Percentiles rank a stretch among this genome's conserved stretches.
phyloP scores from a whole-genome alignment of 1,140 invertebrate species.

The Leptinotarsa lineolata region DNA sequence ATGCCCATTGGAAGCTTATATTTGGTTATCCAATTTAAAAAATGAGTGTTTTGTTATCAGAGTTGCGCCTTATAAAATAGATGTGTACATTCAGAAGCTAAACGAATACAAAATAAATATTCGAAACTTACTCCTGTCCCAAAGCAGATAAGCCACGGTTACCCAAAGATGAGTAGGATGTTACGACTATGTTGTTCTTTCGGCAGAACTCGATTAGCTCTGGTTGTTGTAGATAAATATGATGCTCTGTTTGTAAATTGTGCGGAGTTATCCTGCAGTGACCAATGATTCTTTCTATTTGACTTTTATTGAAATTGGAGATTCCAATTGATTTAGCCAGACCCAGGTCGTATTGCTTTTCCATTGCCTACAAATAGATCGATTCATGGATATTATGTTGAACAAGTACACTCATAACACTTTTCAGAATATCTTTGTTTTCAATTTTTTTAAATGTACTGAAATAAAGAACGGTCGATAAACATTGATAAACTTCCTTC shows the following conservation, averaged over 20 bases:
- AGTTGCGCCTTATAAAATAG: too few species aligned
- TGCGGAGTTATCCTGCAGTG: constrained; percentile 69
- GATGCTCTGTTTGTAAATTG: constrained; percentile 79
- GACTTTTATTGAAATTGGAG: constrained; percentile 79
- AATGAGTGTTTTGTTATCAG: too few species aligned
- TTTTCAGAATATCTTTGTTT: too few species aligned
- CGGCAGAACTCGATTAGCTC: constrained; percentile 75
- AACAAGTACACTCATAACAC: not conserved
- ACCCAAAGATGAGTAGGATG: constrained; percentile 83
- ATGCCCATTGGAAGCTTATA: too few species aligned
- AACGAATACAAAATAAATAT: constrained; percentile 1
- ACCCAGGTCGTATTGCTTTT: constrained; percentile 69
- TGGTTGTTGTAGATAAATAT: constrained; percentile 82
- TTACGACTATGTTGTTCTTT: constrained; percentile 72
- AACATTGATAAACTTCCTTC: too few species aligned
- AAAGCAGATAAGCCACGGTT: constrained; percentile 61
- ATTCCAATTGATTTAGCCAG: constrained; percentile 73
- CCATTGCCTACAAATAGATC: constrained; percentile 67
- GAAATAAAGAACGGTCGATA: too few species aligned
- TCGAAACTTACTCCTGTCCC: constrained; percentile 51
- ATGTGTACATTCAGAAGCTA: not conserved
- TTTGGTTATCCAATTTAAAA: too few species aligned
- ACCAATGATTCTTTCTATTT: constrained; percentile 69
- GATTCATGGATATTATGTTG: not conserved
- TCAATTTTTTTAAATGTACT: too few species aligned